A percentile compares a stretch with the other conserved stretches of the same genome.
Evolutionary conservation across 2,888 invertebrate genomes (phyloP).

Genomic region (Lepidochrysops patricia): DNA sequence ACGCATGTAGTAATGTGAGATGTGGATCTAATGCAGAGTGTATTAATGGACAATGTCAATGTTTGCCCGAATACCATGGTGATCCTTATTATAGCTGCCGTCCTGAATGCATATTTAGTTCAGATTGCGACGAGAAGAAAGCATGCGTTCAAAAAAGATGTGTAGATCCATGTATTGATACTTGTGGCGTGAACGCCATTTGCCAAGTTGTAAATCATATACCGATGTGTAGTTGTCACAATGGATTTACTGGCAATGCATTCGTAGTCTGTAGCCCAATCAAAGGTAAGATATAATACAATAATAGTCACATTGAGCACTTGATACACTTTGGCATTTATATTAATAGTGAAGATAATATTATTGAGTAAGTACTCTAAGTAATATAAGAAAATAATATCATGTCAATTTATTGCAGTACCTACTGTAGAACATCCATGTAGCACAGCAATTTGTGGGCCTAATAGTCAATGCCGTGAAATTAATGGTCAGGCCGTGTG

Average conservation of each 20-base stretch:
- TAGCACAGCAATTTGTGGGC: constrained; percentile 82
- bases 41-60: constrained; percentile 79
- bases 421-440: constrained; percentile 72
- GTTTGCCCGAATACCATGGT: constrained; percentile 81
- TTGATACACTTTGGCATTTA: neutral
- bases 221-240: constrained; percentile 79
- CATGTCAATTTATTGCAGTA: constrained; percentile 30
- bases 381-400: neutral
- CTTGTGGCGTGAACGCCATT: constrained; percentile 78
- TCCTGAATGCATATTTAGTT: constrained; percentile 85
- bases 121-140: constrained; percentile 79
- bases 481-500: constrained; percentile 80
- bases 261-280: constrained; percentile 65
- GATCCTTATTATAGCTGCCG: constrained; percentile 84
- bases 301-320: too few species aligned
- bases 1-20: constrained; percentile 81
- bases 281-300: constrained; percentile 66
- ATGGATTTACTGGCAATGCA: constrained; percentile 77
- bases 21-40: constrained; percentile 81
- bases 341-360: neutral
- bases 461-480: constrained; percentile 79
- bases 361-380: neutral
- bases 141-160: constrained; percentile 86
- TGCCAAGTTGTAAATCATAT: constrained; percentile 79
- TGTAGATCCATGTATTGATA: constrained; percentile 81